Conservation (phyloP, 1,140 invertebrate species). For the Schmidtea mediterranea region DNA sequence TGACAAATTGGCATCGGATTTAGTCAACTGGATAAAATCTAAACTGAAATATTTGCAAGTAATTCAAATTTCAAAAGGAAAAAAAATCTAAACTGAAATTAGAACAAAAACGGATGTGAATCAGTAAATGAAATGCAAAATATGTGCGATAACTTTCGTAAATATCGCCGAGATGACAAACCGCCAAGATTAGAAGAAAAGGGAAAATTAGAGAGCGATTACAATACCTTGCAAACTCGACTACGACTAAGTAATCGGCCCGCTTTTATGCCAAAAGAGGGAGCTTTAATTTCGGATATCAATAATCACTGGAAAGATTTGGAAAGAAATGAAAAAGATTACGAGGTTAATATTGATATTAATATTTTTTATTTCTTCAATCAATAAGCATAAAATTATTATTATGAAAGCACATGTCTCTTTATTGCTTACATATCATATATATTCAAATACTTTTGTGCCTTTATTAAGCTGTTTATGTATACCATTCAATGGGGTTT, state of each 20-base stretch:
- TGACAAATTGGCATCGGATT: slow-evolving; percentile 46
- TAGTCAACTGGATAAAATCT: slow-evolving; percentile 83
- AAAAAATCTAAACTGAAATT: not conserved
- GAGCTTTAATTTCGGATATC: slow-evolving; percentile 60
- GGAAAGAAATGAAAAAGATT: slow-evolving; percentile 78
- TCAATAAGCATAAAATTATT: too few species aligned
- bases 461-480: too few species aligned
- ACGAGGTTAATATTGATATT: slow-evolving; percentile 46
- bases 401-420: too few species aligned
- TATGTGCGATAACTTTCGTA: slow-evolving; percentile 89
- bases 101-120: not conserved
- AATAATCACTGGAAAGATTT: slow-evolving; percentile 91
- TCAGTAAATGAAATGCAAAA: slow-evolving; percentile 64
- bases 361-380: too few species aligned
- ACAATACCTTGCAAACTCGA: slow-evolving; percentile 84
- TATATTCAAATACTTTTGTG: too few species aligned
- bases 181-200: slow-evolving; percentile 94
- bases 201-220: slow-evolving; percentile 86
- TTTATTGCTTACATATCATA: too few species aligned
- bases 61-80: not conserved
- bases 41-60: slow-evolving; percentile 28
- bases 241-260: slow-evolving; percentile 79
- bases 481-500: too few species aligned
- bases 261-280: slow-evolving; percentile 90
- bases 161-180: slow-evolving; percentile 87